phyloP scores from a whole-genome alignment of 2,797 vertebrate species.

The Ptychobarbus kaznakovi region DNA sequence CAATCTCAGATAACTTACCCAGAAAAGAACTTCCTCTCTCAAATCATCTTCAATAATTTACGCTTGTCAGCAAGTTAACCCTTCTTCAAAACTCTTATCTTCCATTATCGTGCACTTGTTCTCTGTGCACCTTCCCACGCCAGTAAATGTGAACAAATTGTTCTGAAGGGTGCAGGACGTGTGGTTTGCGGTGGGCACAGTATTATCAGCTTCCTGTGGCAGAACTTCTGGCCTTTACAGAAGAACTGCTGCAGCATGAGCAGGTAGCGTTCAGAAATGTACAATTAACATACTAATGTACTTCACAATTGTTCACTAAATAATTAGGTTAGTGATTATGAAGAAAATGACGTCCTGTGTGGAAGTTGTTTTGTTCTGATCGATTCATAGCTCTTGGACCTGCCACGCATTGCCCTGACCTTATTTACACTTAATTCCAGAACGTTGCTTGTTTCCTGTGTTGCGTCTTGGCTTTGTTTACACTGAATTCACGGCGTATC shows the following conservation, averaged over 20 bases:
- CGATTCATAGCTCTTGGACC: not conserved
- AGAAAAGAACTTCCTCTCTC: not conserved
- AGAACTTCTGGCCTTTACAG: not conserved
- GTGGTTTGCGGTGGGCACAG: slow-evolving; percentile 23
- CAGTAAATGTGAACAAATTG: slow-evolving; percentile 26
- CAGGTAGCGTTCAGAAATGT: not conserved
- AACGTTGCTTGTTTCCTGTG: not conserved
- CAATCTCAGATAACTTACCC: slow-evolving; percentile 9
- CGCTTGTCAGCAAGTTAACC: not conserved
- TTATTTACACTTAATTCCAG: not conserved
- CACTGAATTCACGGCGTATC: not conserved
- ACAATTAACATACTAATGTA: not conserved
- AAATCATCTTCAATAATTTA: not conserved
- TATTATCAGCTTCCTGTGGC: slow-evolving; percentile 33
- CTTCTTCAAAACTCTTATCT: not conserved
- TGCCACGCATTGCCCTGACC: too few species aligned
- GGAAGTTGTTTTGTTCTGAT: not conserved
- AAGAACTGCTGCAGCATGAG: not conserved
- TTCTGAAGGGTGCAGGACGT: slow-evolving; percentile 15
- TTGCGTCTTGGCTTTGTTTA: slow-evolving; percentile 7
- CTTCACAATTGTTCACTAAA: not conserved
- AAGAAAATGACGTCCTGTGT: not conserved
- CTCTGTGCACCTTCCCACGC: slow-evolving; percentile 23
- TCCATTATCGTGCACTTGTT: not conserved
- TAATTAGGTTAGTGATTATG: not conserved